Evolutionary conservation across 1,140 invertebrate species (phyloP), one percentile per base, ranked within the genome.

Genomic region (Arctopsyche grandis): DNA sequence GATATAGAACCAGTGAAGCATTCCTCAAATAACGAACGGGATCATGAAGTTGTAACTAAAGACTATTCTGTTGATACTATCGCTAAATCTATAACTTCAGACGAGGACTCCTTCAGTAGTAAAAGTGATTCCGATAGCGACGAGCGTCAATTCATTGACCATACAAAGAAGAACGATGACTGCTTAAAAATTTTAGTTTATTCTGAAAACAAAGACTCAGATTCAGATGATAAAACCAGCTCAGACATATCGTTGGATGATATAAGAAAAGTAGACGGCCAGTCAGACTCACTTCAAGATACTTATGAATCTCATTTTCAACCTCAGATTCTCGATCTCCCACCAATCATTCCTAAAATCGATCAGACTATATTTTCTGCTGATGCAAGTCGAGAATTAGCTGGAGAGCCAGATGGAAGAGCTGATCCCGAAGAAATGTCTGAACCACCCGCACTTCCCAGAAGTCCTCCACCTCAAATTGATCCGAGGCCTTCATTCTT

Each of bases 341-440:
- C 88, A 48, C 77, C 86, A 9, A 88, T 88, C 44, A 84, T 88
- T 79, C 86, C 87, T 9, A 87, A 88, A 83, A 83, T 85, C 80
- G 26, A 86, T 80, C 80, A 85, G 83, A 81, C 26, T 43, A 83
- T 81, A 38, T 91, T 91, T 81, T 87, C 86, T 24, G 88, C 89
- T 14, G 89, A 92, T 56, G 90, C 90, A 19, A 93, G 92, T 84
- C 87, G 94, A 3, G 94, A 95, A 83, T 87, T 93, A 80, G 94
- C 94, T 1, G 94, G 94, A 0, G 94, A 94, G 81, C 94, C 94
- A 0, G 94, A 95, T 82, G 94, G 94, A 5, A 91, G 92, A 81
- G 93, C 93, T 16, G 94, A 95, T 86, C 93, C 94, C 1, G 93
- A 94, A 82, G 91, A 92, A 43, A 86, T 88, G 0, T 86, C 85